Percentiles rank a stretch among this genome's conserved stretches.
phyloP scores from a whole-genome alignment of 2,797 vertebrate genomes.

The Apogon hyalosoma region DNA sequence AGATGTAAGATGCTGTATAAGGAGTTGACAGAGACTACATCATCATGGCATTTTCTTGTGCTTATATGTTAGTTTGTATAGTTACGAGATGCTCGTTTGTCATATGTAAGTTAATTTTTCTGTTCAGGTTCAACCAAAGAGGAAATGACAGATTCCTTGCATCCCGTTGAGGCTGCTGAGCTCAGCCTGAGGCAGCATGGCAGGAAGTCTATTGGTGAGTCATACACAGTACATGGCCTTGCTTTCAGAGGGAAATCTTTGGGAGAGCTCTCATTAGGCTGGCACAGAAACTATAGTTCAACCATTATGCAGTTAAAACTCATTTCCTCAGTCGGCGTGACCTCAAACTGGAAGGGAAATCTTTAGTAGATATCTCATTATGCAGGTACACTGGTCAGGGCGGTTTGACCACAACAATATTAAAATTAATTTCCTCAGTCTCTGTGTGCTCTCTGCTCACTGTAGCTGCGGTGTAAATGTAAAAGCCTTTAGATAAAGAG shows the following conservation, averaged over 20 bases:
- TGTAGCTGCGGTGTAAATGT: not conserved
- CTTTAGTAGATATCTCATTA: constrained; percentile 40
- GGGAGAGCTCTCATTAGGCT: constrained; percentile 35
- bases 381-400: constrained; percentile 21
- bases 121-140: constrained; percentile 82
- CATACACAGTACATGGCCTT: constrained; percentile 27
- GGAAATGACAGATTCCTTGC: constrained; percentile 75
- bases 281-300: constrained; percentile 16
- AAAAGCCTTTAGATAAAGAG: not conserved
- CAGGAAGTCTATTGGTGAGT: constrained; percentile 83
- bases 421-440: constrained; percentile 37
- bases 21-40: not conserved
- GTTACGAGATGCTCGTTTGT: not conserved
- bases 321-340: constrained; percentile 51
- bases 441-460: not conserved
- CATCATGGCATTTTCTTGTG: not conserved
- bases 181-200: constrained; percentile 77
- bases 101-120: not conserved
- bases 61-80: not conserved
- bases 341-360: constrained; percentile 40
- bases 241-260: constrained; percentile 31
- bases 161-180: constrained; percentile 75
- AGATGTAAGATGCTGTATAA: not conserved
- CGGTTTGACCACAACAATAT: constrained; percentile 33
- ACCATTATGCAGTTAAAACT: constrained; percentile 33